Evolutionary conservation across 2,797 vertebrate species (phyloP).

Genomic region (Crocodylus rhombifer): DNA sequence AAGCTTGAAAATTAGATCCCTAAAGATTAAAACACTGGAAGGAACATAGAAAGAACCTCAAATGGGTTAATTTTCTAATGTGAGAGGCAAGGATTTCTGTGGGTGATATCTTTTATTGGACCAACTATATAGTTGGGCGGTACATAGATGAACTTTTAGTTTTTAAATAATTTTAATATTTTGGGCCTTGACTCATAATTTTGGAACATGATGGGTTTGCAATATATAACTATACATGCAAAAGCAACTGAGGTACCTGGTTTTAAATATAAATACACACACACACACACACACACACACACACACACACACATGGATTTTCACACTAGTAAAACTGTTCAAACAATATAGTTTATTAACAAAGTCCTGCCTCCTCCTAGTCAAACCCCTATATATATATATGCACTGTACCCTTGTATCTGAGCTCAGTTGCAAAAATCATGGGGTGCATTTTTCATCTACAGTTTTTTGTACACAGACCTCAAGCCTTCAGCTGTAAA

Average conservation of each 20-base stretch:
- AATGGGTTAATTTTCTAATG: background rate
- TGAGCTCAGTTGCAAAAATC: background rate
- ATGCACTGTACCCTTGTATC: no score
- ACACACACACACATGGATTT: background rate
- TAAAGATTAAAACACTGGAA: background rate
- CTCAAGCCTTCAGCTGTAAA: background rate
- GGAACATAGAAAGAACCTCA: accelerated
- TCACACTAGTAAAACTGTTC: slow-evolving; percentile 75
- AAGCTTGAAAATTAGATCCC: background rate
- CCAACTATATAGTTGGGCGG: no score
- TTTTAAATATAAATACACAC: background rate
- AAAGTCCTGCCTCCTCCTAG: slow-evolving; percentile 66
- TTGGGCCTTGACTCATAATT: background rate
- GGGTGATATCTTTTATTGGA: no score
- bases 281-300: no score
- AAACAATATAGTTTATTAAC: slow-evolving; percentile 73
- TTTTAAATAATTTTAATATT: background rate
- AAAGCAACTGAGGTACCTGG: background rate
- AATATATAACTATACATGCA: background rate
- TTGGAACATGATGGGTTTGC: background rate
- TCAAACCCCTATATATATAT: background rate
- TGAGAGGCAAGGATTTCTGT: background rate
- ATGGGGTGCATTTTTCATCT: background rate
- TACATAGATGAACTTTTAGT: background rate
- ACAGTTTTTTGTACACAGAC: background rate